phyloP scores from a whole-genome alignment of 2,113 vertebrate species.

The Amblyopsis rosae region DNA sequence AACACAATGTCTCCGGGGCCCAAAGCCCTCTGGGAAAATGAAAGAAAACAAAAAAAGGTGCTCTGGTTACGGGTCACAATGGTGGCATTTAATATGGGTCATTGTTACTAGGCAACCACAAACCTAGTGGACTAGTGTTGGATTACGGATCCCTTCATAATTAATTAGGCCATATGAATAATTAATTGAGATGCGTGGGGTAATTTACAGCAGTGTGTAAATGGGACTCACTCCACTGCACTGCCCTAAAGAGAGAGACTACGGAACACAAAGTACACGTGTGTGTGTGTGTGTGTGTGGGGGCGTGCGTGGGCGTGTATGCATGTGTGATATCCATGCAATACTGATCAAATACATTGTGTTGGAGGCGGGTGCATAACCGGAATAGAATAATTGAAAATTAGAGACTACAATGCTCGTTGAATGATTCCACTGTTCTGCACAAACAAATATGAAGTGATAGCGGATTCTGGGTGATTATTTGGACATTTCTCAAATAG shows the following conservation, averaged over 20 bases:
- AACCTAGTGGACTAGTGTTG: conserved; percentile 71
- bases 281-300: background rate
- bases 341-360: too few species aligned
- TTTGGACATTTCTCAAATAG: too few species aligned
- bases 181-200: conserved; percentile 72
- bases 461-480: too few species aligned
- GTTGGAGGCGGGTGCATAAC: too few species aligned
- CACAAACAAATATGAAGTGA: too few species aligned
- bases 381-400: too few species aligned
- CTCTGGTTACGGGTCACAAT: conserved; percentile 71
- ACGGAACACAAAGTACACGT: conserved; percentile 7
- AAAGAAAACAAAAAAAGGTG: conserved; percentile 47
- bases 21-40: conserved; percentile 47
- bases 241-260: conserved; percentile 16
- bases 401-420: too few species aligned
- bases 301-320: background rate
- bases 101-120: conserved; percentile 76
- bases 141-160: conserved; percentile 79
- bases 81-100: conserved; percentile 76
- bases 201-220: conserved; percentile 77
- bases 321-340: too few species aligned
- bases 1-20: conserved; percentile 42
- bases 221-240: conserved; percentile 58
- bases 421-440: too few species aligned
- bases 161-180: conserved; percentile 78